A percentile compares a stretch with the other conserved stretches of the same genome.
These are phyloP conservation scores for Meloe dianella DNA, from an alignment of 2,888 invertebrate species.

Conservation along the genomic window DNA sequence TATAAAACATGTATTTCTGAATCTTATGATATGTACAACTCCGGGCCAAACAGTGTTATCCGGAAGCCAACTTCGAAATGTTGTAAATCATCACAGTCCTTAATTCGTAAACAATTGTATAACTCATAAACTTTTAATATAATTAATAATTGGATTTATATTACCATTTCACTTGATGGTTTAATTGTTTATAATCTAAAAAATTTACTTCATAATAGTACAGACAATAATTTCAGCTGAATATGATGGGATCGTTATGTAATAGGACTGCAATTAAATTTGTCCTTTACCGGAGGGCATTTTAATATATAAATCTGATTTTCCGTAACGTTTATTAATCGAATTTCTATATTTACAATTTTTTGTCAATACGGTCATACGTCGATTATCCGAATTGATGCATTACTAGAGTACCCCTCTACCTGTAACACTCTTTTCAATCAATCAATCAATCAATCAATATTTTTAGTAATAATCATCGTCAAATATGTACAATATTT, in stretches of 20 bases:
- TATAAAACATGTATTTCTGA: slow-evolving; percentile 9
- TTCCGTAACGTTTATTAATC: too few species aligned
- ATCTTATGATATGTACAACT: slow-evolving; percentile 20
- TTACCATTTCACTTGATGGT: too few species aligned
- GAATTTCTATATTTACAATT: too few species aligned
- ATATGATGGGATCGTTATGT: neutral
- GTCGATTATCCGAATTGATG: too few species aligned
- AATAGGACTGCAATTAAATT: slow-evolving; percentile 6
- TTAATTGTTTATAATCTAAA: neutral
- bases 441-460: too few species aligned
- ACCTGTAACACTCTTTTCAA: too few species aligned
- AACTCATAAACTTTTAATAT: slow-evolving; percentile 20
- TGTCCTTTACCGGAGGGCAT: neutral
- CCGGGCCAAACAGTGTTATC: slow-evolving; percentile 31
- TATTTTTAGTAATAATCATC: too few species aligned
- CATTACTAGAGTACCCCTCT: too few species aligned
- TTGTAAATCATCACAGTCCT: slow-evolving; percentile 20
- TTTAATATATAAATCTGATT: slow-evolving; percentile 7
- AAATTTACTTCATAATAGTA: neutral
- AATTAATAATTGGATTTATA: neutral
- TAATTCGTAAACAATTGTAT: slow-evolving; percentile 22
- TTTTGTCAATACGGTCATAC: too few species aligned
- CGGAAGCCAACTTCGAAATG: slow-evolving; percentile 31
- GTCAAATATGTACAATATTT: too few species aligned
- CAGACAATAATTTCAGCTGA: neutral